Percentiles rank a stretch among this genome's conserved stretches.
phyloP scores from a whole-genome alignment of 2,797 vertebrate genomes.

The Poeciliopsis paucimaculata region DNA sequence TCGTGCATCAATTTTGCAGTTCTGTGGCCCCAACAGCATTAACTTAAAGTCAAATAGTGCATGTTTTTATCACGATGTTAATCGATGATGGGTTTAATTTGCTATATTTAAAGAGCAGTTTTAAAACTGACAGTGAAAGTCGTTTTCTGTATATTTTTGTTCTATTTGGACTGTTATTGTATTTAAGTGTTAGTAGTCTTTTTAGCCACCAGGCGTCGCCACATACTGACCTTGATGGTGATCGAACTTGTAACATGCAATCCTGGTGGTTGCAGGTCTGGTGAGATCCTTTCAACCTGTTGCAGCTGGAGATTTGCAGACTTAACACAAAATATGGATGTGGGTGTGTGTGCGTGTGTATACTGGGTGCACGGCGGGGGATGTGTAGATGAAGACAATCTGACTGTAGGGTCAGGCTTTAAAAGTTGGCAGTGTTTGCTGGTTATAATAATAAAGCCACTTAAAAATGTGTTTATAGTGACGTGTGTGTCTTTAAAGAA shows the following conservation, averaged over 20 bases:
- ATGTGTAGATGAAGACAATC: neutral
- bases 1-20: neutral
- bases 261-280: slow-evolving; percentile 22
- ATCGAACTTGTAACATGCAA: slow-evolving; percentile 4
- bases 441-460: slow-evolving; percentile 51
- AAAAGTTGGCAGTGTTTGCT: slow-evolving; percentile 17
- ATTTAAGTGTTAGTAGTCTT: slow-evolving; percentile 11
- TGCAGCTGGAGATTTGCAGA: slow-evolving; percentile 10
- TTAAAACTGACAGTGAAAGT: neutral
- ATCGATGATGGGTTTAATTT: slow-evolving; percentile 2
- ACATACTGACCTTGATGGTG: neutral
- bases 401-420: neutral
- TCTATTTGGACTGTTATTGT: neutral
- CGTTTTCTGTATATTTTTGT: neutral
- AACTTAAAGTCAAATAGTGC: neutral
- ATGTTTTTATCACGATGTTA: neutral
- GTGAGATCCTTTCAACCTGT: slow-evolving; percentile 2
- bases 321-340: slow-evolving; percentile 10
- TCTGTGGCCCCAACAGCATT: neutral
- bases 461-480: neutral
- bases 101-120: slow-evolving; percentile 3
- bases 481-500: neutral
- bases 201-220: slow-evolving; percentile 52
- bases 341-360: slow-evolving; percentile 18
- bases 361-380: neutral